Conservation (phyloP, 2,888 invertebrate species). For the Galeruca laticollis region DNA sequence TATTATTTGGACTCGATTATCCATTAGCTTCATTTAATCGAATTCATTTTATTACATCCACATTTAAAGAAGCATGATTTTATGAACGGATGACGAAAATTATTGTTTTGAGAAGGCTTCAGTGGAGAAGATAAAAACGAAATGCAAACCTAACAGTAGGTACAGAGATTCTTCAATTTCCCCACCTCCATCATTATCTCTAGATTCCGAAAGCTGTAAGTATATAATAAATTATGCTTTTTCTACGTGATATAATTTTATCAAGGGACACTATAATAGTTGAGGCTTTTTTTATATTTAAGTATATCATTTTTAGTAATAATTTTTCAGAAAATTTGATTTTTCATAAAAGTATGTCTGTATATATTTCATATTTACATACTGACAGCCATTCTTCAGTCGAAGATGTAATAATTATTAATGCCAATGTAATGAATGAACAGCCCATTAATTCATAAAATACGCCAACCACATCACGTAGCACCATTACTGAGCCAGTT, state of each 20-base stretch:
- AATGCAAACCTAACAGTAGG: constrained; percentile 19
- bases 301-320: too few relatives aligned
- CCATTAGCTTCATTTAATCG: constrained; percentile 7
- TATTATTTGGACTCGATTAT: constrained; percentile 10
- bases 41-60: constrained; percentile 12
- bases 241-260: too few relatives aligned
- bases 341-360: constrained; percentile 6
- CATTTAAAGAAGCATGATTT: constrained; percentile 13
- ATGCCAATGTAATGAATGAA: constrained; percentile 7
- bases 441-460: constrained; percentile 7
- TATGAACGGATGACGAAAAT: constrained; percentile 16
- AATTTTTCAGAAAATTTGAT: too few relatives aligned
- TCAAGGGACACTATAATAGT: too few relatives aligned
- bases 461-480: constrained; percentile 15
- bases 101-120: constrained; percentile 13
- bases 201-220: constrained; percentile 18
- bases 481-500: constrained; percentile 19
- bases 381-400: constrained; percentile 19
- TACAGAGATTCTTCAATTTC: constrained; percentile 23
- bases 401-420: constrained; percentile 5
- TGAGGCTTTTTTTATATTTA: too few relatives aligned
- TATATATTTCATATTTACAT: constrained; percentile 8
- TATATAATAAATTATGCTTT: constrained; percentile 19
- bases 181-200: constrained; percentile 20
- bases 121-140: constrained; percentile 21